These are phyloP conservation scores for Oncorhynchus nerka DNA, from an alignment of 2,113 vertebrate genomes.

Conservation along the genomic window DNA sequence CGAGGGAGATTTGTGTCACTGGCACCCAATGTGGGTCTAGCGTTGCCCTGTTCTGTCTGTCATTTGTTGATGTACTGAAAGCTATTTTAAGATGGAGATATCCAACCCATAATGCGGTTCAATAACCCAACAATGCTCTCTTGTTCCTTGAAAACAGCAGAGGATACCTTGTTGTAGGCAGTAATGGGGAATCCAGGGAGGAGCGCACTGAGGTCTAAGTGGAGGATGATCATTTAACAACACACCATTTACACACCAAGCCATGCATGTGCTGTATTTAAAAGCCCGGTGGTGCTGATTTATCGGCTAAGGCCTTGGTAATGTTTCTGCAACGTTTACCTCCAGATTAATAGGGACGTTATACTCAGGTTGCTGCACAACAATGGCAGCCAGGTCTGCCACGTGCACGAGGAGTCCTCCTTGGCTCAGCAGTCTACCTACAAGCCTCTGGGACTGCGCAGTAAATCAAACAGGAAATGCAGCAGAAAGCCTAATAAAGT, in stretches of 20 bases:
- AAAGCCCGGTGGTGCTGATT: conserved; percentile 29
- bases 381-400: conserved; percentile 49
- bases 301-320: conserved; percentile 30
- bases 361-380: conserved; percentile 52
- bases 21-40: not conserved
- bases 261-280: conserved; percentile 12
- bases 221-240: conserved; percentile 8
- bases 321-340: conserved; percentile 48
- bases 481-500: conserved; percentile 72
- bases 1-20: not conserved
- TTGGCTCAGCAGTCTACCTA: conserved; percentile 47
- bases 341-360: conserved; percentile 54
- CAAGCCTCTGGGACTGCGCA: conserved; percentile 66
- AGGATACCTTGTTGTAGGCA: not conserved
- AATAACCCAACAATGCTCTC: not conserved
- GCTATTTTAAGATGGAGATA: not conserved
- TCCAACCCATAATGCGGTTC: not conserved
- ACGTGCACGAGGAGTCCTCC: conserved; percentile 49
- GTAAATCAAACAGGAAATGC: conserved; percentile 76
- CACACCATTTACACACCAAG: conserved; percentile 1
- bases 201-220: not conserved
- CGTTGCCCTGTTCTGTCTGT: not conserved
- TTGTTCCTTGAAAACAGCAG: not conserved
- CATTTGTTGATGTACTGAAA: not conserved
- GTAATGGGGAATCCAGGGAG: not conserved